Percentiles rank a stretch among this genome's conserved stretches.
Conservation (phyloP, 2,888 invertebrate genomes). For the Ceriagrion tenellum region DNA sequence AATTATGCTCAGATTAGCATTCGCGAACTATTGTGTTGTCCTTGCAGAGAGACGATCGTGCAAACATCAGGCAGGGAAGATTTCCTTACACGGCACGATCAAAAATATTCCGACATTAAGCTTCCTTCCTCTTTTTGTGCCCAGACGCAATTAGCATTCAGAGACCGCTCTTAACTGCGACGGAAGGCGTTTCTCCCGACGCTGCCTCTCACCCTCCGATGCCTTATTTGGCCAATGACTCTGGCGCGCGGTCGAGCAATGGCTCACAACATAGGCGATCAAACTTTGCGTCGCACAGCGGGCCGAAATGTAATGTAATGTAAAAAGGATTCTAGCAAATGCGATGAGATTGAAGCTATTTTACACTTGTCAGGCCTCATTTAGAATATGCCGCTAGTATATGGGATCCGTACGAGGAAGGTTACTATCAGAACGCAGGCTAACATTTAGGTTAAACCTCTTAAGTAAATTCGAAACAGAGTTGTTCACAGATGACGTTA, state of each 20-base stretch:
- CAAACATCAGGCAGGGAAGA: not conserved
- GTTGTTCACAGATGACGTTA: too few relatives aligned
- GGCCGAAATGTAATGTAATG: too few relatives aligned
- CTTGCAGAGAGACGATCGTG: not conserved
- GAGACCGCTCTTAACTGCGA: not conserved
- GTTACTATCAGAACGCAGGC: too few relatives aligned
- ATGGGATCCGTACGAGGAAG: too few relatives aligned
- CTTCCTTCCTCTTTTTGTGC: not conserved
- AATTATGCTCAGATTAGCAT: not conserved
- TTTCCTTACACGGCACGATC: not conserved
- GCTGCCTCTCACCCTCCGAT: not conserved
- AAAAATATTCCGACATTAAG: not conserved
- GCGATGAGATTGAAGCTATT: too few relatives aligned
- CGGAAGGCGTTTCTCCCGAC: not conserved
- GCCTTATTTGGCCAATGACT: not conserved
- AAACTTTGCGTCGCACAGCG: too few relatives aligned
- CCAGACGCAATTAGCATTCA: not conserved
- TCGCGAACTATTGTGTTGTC: not conserved
- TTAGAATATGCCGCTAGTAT: too few relatives aligned
- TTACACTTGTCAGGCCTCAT: too few relatives aligned
- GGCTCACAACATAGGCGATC: not conserved
- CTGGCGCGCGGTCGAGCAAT: not conserved
- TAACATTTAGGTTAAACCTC: too few relatives aligned
- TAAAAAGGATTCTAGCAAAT: too few relatives aligned
- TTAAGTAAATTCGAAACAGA: too few relatives aligned